A percentile compares a stretch with the other conserved stretches of the same genome.
Conservation (phyloP, 2,113 vertebrate genomes). For the Hyperoodon ampullatus region DNA sequence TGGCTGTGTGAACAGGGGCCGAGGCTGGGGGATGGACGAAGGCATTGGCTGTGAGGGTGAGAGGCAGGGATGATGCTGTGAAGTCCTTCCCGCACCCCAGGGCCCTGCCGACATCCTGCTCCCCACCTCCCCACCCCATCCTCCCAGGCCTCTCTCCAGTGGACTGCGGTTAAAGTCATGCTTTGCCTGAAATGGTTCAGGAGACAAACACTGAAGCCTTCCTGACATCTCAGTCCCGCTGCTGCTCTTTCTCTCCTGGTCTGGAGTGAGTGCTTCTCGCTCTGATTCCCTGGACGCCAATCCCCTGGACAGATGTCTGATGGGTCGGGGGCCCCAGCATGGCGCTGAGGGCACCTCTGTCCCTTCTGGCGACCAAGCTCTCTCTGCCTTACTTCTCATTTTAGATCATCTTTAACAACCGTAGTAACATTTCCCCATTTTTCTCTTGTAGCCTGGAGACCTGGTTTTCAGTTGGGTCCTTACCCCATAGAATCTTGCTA, state of each 20-base stretch:
- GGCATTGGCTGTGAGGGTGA: background rate
- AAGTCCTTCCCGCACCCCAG: accelerated
- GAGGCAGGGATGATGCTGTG: background rate
- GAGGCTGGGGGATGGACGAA: background rate
- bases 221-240: background rate
- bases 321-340: background rate
- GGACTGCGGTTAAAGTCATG: accelerated
- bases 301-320: background rate
- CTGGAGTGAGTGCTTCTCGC: background rate
- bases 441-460: background rate
- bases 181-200: background rate
- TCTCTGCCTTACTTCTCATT: background rate
- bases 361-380: background rate
- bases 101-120: accelerated
- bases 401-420: background rate
- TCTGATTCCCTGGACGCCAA: accelerated
- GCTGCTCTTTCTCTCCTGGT: background rate
- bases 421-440: no score
- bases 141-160: background rate
- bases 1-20: accelerated
- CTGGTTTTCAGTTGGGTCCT: background rate
- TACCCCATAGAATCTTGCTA: background rate
- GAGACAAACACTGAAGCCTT: accelerated
- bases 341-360: background rate
- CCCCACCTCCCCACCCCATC: accelerated